Evolutionary conservation across 1,140 invertebrate species (phyloP).

Genomic region (Drosophila pseudoananassae): DNA sequence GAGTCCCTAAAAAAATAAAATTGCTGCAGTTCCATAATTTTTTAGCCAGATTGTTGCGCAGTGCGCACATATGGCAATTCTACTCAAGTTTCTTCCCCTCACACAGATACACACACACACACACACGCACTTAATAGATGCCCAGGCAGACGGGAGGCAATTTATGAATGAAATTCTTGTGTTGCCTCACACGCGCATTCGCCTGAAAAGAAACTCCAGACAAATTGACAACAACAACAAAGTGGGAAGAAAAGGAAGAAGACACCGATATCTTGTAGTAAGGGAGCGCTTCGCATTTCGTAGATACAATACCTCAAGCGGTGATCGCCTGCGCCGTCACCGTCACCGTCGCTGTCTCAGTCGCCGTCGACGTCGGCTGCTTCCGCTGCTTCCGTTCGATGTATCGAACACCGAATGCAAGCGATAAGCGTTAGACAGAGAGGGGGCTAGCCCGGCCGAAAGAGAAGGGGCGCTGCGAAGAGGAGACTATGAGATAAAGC

Average conservation of each 20-base stretch:
- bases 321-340: constrained; percentile 26
- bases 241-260: constrained; percentile 31
- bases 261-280: constrained; percentile 50
- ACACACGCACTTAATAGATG: constrained; percentile 4
- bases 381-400: constrained; percentile 83
- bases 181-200: constrained; percentile 79
- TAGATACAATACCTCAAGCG: constrained; percentile 35
- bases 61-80: constrained; percentile 65
- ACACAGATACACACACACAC: constrained; percentile 14
- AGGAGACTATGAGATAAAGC: constrained; percentile 62
- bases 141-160: constrained; percentile 52
- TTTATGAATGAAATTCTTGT: constrained; percentile 84
- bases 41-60: constrained; percentile 44
- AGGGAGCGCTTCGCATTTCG: constrained; percentile 46
- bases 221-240: constrained; percentile 48
- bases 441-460: constrained; percentile 4
- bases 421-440: constrained; percentile 22
- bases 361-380: constrained; percentile 55
- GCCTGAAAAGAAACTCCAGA: constrained; percentile 58
- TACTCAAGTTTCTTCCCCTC: constrained; percentile 68
- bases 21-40: constrained; percentile 20
- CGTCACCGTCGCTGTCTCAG: constrained; percentile 20
- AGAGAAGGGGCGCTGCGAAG: constrained; percentile 6
- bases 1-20: not conserved
- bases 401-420: constrained; percentile 47